A percentile compares a stretch with the other conserved stretches of the same genome.
These are phyloP conservation scores for Yasuhikotakia modesta DNA, from an alignment of 2,797 vertebrate genomes.

Conservation along the genomic window DNA sequence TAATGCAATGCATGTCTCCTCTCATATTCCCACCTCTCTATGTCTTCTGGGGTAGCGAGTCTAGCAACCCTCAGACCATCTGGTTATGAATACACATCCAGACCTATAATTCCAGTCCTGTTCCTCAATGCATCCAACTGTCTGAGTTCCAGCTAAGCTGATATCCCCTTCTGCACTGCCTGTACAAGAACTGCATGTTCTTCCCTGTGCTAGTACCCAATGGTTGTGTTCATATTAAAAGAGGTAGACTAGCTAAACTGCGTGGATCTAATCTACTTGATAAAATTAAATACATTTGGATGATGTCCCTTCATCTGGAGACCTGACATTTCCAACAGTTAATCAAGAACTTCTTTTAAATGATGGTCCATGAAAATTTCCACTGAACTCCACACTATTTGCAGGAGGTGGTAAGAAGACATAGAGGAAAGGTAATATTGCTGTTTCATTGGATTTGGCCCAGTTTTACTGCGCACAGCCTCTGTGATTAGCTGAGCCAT, in stretches of 20 bases:
- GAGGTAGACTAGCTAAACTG: slow-evolving; percentile 74
- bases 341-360: not conserved
- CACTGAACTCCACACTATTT: not conserved
- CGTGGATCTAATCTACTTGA: slow-evolving; percentile 74
- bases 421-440: slow-evolving; percentile 38
- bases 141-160: not conserved
- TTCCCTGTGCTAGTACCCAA: no score
- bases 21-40: slow-evolving; percentile 67
- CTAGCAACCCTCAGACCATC: slow-evolving; percentile 72
- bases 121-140: slow-evolving; percentile 53
- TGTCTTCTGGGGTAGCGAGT: slow-evolving; percentile 66
- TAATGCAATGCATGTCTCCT: no score
- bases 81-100: slow-evolving; percentile 75
- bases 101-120: slow-evolving; percentile 68
- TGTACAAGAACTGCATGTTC: slow-evolving; percentile 45
- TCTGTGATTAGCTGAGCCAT: slow-evolving; percentile 47
- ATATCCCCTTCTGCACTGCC: not conserved
- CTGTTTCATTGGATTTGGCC: slow-evolving; percentile 41
- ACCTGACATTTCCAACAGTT: slow-evolving; percentile 24
- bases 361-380: not conserved
- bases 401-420: not conserved
- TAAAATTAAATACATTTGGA: slow-evolving; percentile 60
- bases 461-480: slow-evolving; percentile 39
- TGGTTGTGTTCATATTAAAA: slow-evolving; percentile 50
- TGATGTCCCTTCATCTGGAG: slow-evolving; percentile 44